Percentiles rank a stretch among this genome's conserved stretches.
These are phyloP conservation scores for Strongylocentrotus purpuratus DNA, from an alignment of 35 echinoderm and acorn worm species.

Conservation along the genomic window DNA sequence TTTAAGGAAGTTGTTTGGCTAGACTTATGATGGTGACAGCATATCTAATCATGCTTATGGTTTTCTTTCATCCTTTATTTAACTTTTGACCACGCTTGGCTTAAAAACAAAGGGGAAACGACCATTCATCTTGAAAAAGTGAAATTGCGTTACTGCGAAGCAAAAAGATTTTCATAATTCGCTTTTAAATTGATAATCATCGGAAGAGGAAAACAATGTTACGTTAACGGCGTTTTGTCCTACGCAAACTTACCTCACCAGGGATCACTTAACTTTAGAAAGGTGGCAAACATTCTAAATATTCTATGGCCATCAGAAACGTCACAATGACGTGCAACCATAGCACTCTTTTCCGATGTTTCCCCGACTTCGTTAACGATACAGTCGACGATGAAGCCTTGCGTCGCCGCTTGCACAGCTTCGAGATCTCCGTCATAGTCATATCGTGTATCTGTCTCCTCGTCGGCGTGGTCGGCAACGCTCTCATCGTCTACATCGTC, in stretches of 20 bases:
- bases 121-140: no score
- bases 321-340: background rate
- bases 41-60: no score
- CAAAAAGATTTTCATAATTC: no score
- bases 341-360: background rate
- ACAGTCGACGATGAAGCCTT: background rate
- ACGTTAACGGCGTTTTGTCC: no score
- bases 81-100: background rate
- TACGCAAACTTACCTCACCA: no score
- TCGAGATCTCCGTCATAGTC: background rate
- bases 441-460: background rate
- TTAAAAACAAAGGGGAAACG: no score
- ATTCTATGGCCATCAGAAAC: background rate
- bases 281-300: background rate
- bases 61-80: background rate
- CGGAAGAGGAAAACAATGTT: no score
- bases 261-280: no score
- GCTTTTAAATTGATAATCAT: no score
- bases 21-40: background rate
- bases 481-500: constrained; percentile 28
- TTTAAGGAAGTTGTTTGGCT: background rate
- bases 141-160: no score
- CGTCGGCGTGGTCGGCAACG: constrained; percentile 37
- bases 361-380: background rate
- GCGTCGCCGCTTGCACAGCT: background rate